phyloP scores from a whole-genome alignment of 2,797 vertebrate species.

The Ataeniobius toweri region DNA sequence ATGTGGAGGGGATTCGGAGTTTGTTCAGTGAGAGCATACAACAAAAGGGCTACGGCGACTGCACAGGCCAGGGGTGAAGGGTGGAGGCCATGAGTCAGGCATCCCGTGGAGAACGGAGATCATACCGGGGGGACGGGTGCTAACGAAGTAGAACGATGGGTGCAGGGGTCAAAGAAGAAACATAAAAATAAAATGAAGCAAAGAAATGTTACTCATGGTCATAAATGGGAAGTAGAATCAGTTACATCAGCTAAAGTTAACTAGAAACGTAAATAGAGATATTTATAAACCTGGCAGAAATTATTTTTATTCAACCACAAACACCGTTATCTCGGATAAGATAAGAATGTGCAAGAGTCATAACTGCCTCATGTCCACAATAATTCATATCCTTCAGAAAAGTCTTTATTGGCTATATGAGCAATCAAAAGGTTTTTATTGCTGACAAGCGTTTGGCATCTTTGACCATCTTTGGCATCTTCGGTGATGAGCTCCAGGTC shows the following conservation, averaged over 20 bases:
- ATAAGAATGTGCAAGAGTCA: neutral
- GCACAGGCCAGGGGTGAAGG: conserved; percentile 65
- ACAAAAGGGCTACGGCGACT: conserved; percentile 23
- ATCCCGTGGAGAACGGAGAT: conserved; percentile 52
- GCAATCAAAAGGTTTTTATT: neutral
- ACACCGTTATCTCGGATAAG: neutral
- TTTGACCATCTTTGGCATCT: neutral
- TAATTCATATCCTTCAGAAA: neutral
- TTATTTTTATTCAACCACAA: neutral
- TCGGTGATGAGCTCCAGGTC: neutral
- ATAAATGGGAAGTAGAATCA: neutral
- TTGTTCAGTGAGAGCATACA: neutral
- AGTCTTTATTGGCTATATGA: neutral
- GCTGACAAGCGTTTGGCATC: neutral
- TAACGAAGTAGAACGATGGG: conserved; percentile 56
- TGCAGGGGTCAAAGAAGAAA: neutral
- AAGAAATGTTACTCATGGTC: neutral
- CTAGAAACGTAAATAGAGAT: neutral
- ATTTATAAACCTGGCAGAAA: neutral
- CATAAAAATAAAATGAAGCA: neutral
- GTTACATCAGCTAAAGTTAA: neutral
- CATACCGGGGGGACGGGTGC: conserved; percentile 25
- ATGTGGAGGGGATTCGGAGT: conserved; percentile 8
- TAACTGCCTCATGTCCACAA: neutral
- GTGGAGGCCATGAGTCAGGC: conserved; percentile 70